These are phyloP conservation scores for Anabas testudineus DNA, from an alignment of 2,797 vertebrate species.

Conservation along the genomic window DNA sequence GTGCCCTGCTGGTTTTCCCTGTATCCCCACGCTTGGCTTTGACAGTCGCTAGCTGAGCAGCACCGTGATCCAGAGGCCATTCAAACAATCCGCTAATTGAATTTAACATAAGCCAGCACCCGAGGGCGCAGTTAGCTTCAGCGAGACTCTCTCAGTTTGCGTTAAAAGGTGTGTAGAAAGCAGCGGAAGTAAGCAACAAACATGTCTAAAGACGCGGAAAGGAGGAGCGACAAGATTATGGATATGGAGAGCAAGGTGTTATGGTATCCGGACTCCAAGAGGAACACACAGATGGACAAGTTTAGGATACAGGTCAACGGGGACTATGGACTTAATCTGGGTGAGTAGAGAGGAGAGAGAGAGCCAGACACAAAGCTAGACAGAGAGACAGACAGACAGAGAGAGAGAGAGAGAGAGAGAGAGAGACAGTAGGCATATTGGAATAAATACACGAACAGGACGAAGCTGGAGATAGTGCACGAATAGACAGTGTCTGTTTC, in stretches of 20 bases:
- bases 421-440: neutral
- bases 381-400: neutral
- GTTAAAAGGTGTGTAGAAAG: neutral
- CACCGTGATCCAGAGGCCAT: neutral
- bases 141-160: neutral
- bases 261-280: slow-evolving; percentile 97
- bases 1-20: neutral
- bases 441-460: slow-evolving; percentile 13
- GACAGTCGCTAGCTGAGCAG: slow-evolving; percentile 36
- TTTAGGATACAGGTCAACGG: slow-evolving; percentile 89
- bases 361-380: neutral
- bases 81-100: slow-evolving; percentile 7
- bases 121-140: slow-evolving; percentile 6
- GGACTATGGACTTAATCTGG: slow-evolving; percentile 88
- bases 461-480: neutral
- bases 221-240: slow-evolving; percentile 88
- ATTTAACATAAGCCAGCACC: slow-evolving; percentile 3
- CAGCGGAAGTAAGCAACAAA: slow-evolving; percentile 36
- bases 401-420: too few species aligned
- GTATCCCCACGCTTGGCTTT: slow-evolving; percentile 40
- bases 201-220: slow-evolving; percentile 86
- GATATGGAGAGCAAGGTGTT: slow-evolving; percentile 91
- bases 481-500: neutral
- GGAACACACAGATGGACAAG: slow-evolving; percentile 91
- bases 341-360: slow-evolving; percentile 82